These are phyloP conservation scores for Rhamnusium bicolor DNA, from an alignment of 2,888 invertebrate species.

Conservation along the genomic window DNA sequence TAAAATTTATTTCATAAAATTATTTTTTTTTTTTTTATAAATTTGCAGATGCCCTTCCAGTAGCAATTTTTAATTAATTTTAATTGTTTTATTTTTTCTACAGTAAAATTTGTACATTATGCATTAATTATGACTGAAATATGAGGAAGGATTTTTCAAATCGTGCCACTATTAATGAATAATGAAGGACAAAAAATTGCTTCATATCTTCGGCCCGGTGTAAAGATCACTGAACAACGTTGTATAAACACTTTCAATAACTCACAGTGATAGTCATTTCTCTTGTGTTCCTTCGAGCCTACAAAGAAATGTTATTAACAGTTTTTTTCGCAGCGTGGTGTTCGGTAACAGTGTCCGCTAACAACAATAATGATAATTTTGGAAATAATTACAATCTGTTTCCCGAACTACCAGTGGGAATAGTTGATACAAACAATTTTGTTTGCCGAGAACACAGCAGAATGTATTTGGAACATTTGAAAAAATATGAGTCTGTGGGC, in stretches of 20 bases:
- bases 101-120: conserved; percentile 14
- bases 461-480: conserved; percentile 64
- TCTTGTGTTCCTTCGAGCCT: conserved; percentile 40
- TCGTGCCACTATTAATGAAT: conserved; percentile 41
- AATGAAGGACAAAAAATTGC: conserved; percentile 46
- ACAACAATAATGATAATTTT: conserved; percentile 7
- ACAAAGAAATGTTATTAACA: conserved; percentile 43
- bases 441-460: conserved; percentile 61
- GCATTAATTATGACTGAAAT: conserved; percentile 11
- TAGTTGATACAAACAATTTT: conserved; percentile 56
- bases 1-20: too few relatives aligned
- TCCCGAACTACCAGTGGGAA: conserved; percentile 58
- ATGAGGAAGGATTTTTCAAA: conserved; percentile 23
- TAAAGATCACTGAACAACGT: conserved; percentile 41
- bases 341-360: conserved; percentile 37
- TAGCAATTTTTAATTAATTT: too few relatives aligned
- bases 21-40: too few relatives aligned
- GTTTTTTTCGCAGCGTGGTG: conserved; percentile 44
- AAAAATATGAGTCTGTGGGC: conserved; percentile 76
- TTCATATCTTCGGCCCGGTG: conserved; percentile 34
- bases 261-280: conserved; percentile 51
- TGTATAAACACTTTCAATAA: conserved; percentile 49
- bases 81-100: background rate
- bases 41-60: too few relatives aligned
- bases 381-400: conserved; percentile 51